phyloP scores from a whole-genome alignment of 1,140 invertebrate genomes.

The Phocides pigmalion region DNA sequence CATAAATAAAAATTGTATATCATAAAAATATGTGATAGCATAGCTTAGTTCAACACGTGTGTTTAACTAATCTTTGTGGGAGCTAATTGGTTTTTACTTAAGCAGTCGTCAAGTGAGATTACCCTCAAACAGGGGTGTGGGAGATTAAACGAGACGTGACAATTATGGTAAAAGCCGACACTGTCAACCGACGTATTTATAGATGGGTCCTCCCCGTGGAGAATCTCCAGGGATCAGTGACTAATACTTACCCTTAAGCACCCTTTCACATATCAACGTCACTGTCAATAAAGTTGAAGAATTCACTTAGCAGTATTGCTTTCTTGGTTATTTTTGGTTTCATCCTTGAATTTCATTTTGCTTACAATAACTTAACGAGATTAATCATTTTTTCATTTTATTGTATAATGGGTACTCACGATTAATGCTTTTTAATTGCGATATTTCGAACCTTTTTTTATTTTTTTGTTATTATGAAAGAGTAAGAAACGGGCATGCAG shows the following conservation, averaged over 20 bases:
- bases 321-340: constrained; percentile 7
- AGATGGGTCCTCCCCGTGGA: constrained; percentile 25
- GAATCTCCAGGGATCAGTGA: constrained; percentile 25
- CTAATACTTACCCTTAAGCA: constrained; percentile 9
- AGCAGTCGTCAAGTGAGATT: constrained; percentile 5
- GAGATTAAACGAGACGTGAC: constrained; percentile 39
- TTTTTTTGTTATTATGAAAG: no score
- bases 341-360: not conserved
- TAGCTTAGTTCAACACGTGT: no score
- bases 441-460: no score
- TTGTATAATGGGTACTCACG: no score
- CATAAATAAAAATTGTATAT: no score
- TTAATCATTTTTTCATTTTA: no score
- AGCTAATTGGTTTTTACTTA: constrained; percentile 35
- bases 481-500: no score
- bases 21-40: no score
- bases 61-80: constrained; percentile 27
- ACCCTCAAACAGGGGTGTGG: not conserved
- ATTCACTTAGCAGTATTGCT: not conserved
- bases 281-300: constrained; percentile 33
- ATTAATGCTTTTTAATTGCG: no score
- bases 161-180: constrained; percentile 40
- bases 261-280: constrained; percentile 28
- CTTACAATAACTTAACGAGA: not conserved
- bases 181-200: constrained; percentile 34